These are phyloP conservation scores for Cheumatopsyche charites DNA, from an alignment of 1,140 invertebrate genomes.

Conservation along the genomic window DNA sequence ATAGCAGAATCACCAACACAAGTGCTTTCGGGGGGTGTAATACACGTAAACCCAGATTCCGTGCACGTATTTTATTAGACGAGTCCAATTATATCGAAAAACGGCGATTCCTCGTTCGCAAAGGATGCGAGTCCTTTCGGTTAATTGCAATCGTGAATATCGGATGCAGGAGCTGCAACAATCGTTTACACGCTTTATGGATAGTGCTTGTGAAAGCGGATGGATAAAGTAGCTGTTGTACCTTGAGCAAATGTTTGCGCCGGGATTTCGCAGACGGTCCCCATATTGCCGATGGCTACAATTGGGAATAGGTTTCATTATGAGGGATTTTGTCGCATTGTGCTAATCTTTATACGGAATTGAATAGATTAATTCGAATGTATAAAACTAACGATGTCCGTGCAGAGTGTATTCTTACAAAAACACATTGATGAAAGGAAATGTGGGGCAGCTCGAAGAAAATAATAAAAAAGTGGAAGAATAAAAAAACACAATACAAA, in stretches of 20 bases:
- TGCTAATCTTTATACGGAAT: no score
- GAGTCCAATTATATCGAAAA: background rate
- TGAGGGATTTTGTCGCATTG: background rate
- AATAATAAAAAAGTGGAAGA: background rate
- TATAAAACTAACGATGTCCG: no score
- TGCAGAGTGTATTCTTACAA: no score
- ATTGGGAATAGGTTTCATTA: slow-evolving; percentile 35
- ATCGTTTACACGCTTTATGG: no score
- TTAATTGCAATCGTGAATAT: slow-evolving; percentile 31
- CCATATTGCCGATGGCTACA: slow-evolving; percentile 33
- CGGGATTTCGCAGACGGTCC: slow-evolving; percentile 35
- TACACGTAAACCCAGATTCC: no score
- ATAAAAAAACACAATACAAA: background rate
- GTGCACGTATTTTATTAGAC: no score
- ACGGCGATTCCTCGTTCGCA: background rate
- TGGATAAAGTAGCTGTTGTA: slow-evolving; percentile 34
- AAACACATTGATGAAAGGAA: no score
- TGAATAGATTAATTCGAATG: no score
- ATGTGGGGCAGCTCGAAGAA: no score
- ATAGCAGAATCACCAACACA: no score
- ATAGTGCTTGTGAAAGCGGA: slow-evolving; percentile 14
- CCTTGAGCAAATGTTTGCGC: slow-evolving; percentile 37
- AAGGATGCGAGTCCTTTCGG: background rate
- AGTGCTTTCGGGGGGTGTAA: no score
- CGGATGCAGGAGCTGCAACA: slow-evolving; percentile 1